Evolutionary conservation across 2,113 vertebrate genomes (phyloP), one percentile per base, ranked within the genome.

Genomic region (Lagopus leucura): DNA sequence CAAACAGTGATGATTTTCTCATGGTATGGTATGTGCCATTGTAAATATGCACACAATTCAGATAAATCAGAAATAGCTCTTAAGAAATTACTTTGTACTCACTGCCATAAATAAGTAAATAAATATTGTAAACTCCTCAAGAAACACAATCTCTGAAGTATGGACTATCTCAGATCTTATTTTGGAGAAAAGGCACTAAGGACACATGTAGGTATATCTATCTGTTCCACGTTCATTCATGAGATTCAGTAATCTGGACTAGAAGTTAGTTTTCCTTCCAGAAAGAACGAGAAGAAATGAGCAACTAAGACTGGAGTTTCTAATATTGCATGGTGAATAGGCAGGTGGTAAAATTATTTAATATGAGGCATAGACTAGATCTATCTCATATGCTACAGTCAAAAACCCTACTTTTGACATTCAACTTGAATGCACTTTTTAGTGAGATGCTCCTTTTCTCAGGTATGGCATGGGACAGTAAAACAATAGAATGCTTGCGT

Each of bases 311-410:
- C 34, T 65, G 34, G 5, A 21, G 5, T 38, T 64, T 58, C 58
- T 16, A 19, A 24, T 15, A 16, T 4, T 80, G 12, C 6, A 4
- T 17, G 3, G 8, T 13, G 45, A 65, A 25, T 3, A 60, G 25
- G 45, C 11, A 80, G 19, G 32, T 19, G 14, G 19, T 45, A 65
- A 76, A 60, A 60, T 6, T 10, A 55, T 25, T 10, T 38, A 61
- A 69, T 4, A 38, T 30, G 43, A 88, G 57, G 6, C 17, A 76
- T 8, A 47, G 54, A 45, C 2, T 27, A 50, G 8, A 36, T 20
- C 1, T 6, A 30, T 8, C 1, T 5, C 4, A 12, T 24, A 4
- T 42, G 20, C 13, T 19, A 19, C 21, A 12, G 50, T 24, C 6
- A 77, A n/a, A 91, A 50, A 8, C 28, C 43, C 22, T 71, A 6